These are phyloP conservation scores for Palythoa grandiflora DNA, from an alignment of 92 coral and sea anemone genomes.

Conservation along the genomic window DNA sequence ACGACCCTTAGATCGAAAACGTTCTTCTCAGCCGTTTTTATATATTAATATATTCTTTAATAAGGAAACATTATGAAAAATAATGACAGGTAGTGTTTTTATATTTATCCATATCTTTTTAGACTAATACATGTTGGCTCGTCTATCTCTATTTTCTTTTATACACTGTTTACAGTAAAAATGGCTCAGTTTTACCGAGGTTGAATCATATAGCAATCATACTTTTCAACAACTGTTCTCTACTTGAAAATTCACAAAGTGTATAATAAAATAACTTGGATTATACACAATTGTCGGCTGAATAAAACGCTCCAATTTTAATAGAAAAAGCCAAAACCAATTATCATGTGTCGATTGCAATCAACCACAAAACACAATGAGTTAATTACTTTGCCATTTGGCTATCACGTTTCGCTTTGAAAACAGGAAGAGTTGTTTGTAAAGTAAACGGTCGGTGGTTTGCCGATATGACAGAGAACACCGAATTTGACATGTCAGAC, in stretches of 20 bases:
- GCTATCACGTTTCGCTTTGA: neutral
- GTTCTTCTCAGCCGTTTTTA: conserved; percentile 14
- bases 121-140: neutral
- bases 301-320: neutral
- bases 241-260: neutral
- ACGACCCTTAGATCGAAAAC: conserved; percentile 18
- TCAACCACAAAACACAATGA: neutral
- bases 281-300: no score
- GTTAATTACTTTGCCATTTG: neutral
- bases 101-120: neutral
- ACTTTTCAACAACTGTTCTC: neutral
- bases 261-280: no score
- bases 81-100: neutral
- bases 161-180: no score
- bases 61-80: neutral
- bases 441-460: neutral
- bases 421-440: neutral
- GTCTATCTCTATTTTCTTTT: neutral
- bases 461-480: neutral
- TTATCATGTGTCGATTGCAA: neutral
- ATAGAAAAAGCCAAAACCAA: neutral
- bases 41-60: conserved; percentile 1
- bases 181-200: neutral
- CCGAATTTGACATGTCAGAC: neutral
- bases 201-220: neutral